These are phyloP conservation scores for Nycteola revayana DNA, from an alignment of 2,888 invertebrate species.

Conservation along the genomic window DNA sequence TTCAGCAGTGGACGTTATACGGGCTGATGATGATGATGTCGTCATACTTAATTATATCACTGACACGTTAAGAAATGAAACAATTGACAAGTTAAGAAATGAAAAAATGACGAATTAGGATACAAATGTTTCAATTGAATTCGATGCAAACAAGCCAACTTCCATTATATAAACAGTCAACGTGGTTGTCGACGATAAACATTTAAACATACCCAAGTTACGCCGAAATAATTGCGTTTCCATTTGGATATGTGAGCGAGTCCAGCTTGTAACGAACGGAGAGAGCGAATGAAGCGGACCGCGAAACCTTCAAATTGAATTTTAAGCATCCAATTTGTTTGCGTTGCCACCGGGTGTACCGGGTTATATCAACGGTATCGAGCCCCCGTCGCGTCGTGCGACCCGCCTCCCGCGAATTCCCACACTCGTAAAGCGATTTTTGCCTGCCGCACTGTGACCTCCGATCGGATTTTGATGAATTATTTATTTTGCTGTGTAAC, in stretches of 20 bases:
- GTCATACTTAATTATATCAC: too few relatives aligned
- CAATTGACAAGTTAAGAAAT: too few relatives aligned
- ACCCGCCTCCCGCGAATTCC: slow-evolving; percentile 42
- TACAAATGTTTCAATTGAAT: slow-evolving; percentile 32
- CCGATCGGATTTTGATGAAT: slow-evolving; percentile 61
- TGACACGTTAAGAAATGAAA: too few relatives aligned
- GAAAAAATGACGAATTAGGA: slow-evolving; percentile 21
- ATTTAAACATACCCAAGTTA: slow-evolving; percentile 58
- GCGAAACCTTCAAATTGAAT: slow-evolving; percentile 82
- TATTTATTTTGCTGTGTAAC: slow-evolving; percentile 45
- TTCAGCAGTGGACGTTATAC: too few relatives aligned
- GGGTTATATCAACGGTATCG: slow-evolving; percentile 52
- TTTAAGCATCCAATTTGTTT: slow-evolving; percentile 82
- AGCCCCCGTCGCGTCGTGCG: slow-evolving; percentile 20
- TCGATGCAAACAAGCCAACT: slow-evolving; percentile 34
- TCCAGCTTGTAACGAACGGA: slow-evolving; percentile 71
- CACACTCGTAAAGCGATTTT: slow-evolving; percentile 72
- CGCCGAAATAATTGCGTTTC: slow-evolving; percentile 68
- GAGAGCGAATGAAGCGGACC: slow-evolving; percentile 75
- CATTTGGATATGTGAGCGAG: slow-evolving; percentile 64
- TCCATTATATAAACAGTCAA: slow-evolving; percentile 33
- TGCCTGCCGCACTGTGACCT: slow-evolving; percentile 49
- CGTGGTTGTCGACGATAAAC: slow-evolving; percentile 41
- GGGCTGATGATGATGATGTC: too few relatives aligned
- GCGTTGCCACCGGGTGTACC: slow-evolving; percentile 54